Conservation (phyloP, 2,797 vertebrate species). For the Gymnoscopelus braueri region DNA sequence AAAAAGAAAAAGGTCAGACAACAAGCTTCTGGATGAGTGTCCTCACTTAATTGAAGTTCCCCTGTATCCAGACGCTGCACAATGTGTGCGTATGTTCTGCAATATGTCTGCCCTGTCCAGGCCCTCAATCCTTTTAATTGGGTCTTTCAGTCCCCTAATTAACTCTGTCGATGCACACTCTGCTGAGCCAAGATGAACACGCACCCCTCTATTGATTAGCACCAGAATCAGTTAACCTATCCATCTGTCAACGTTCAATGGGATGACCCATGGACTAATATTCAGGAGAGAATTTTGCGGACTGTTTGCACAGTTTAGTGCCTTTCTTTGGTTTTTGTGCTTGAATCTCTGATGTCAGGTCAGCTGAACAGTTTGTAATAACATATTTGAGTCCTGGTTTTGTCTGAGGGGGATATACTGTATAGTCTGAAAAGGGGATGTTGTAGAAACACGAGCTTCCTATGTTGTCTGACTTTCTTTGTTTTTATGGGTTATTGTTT, state of each 20-base stretch:
- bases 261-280: slow-evolving; percentile 11
- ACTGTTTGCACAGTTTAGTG: slow-evolving; percentile 6
- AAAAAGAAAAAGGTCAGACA: slow-evolving; percentile 72
- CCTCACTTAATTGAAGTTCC: slow-evolving; percentile 80
- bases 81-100: slow-evolving; percentile 79
- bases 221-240: slow-evolving; percentile 64
- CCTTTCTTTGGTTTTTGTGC: neutral
- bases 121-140: slow-evolving; percentile 80
- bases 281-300: slow-evolving; percentile 25
- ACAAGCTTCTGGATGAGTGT: slow-evolving; percentile 69
- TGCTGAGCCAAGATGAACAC: slow-evolving; percentile 67
- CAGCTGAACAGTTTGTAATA: neutral
- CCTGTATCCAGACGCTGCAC: slow-evolving; percentile 73
- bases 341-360: neutral
- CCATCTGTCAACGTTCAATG: slow-evolving; percentile 64
- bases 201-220: slow-evolving; percentile 69
- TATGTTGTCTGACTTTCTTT: neutral
- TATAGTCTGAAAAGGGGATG: neutral
- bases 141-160: slow-evolving; percentile 82
- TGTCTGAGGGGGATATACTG: neutral
- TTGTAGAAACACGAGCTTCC: neutral
- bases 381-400: neutral
- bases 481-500: neutral
- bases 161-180: slow-evolving; percentile 73
- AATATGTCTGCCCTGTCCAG: slow-evolving; percentile 75